Evolutionary conservation across 2,113 vertebrate species (phyloP).

Genomic region (Chlamydotis undulata): DNA sequence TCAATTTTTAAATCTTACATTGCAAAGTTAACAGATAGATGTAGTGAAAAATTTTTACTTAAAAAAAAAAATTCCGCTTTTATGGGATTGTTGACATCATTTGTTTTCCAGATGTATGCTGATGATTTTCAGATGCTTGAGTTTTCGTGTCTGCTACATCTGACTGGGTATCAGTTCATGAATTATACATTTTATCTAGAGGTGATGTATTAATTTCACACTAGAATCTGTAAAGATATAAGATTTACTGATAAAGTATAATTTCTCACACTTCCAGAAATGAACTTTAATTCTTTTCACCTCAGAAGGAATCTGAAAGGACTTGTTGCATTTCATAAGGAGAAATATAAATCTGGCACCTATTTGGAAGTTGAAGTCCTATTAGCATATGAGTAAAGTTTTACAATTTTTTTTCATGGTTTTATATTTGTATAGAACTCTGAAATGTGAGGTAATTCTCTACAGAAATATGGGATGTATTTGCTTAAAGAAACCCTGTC

Average conservation of each 20-base stretch:
- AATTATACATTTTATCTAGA: conserved; percentile 34
- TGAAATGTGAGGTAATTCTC: not conserved
- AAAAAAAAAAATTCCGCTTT: not conserved
- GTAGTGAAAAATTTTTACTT: not conserved
- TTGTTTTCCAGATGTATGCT: not conserved
- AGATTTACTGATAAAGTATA: conserved; percentile 23
- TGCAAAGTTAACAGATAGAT: not conserved
- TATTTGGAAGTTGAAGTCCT: not conserved
- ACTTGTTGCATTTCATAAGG: conserved; percentile 3
- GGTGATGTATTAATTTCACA: conserved; percentile 56
- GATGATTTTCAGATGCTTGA: not conserved
- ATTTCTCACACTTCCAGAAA: conserved; percentile 25
- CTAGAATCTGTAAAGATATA: conserved; percentile 26
- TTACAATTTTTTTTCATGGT: not conserved
- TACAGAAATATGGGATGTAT: not conserved
- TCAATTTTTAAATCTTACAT: not conserved
- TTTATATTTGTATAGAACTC: not conserved
- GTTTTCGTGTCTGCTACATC: conserved; percentile 7
- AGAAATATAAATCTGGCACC: not conserved
- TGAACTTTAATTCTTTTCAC: conserved; percentile 20
- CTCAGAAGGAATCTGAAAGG: conserved; percentile 9
- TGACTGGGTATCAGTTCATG: conserved; percentile 10
- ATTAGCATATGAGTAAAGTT: not conserved
- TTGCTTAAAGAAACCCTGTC: not conserved
- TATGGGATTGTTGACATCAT: not conserved